These are phyloP conservation scores for Clarias fuscus DNA, from an alignment of 2,797 vertebrate species.

Conservation along the genomic window DNA sequence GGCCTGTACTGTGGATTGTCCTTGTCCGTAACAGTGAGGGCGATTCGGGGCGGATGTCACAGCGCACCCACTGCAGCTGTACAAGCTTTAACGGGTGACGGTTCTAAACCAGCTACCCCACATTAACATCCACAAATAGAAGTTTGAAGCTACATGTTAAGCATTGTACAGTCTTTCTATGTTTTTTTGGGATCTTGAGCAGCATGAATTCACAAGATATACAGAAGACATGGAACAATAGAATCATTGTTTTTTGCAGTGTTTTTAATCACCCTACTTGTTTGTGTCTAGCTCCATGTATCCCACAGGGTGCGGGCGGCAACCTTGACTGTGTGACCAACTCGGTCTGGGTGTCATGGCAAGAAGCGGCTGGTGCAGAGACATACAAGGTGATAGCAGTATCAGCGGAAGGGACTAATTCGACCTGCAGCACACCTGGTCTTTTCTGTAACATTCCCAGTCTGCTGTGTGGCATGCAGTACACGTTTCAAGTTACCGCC, in stretches of 20 bases:
- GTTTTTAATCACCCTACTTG: neutral
- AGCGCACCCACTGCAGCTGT: constrained; percentile 61
- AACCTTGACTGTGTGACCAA: constrained; percentile 74
- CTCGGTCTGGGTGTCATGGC: constrained; percentile 71
- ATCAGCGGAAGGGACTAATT: constrained; percentile 53
- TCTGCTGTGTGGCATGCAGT: constrained; percentile 70
- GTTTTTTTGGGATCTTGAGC: neutral
- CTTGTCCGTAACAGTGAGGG: constrained; percentile 67
- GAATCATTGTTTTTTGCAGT: neutral
- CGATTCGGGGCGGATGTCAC: constrained; percentile 64
- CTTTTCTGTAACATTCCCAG: constrained; percentile 65
- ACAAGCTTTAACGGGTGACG: constrained; percentile 66
- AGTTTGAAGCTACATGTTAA: neutral
- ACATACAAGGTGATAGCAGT: constrained; percentile 65
- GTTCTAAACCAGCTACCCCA: neutral
- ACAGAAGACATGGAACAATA: neutral
- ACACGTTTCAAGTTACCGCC: constrained; percentile 68
- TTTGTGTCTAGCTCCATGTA: constrained; percentile 71
- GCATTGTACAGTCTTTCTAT: neutral
- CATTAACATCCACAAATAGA: neutral
- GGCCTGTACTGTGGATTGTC: constrained; percentile 69
- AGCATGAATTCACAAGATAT: neutral
- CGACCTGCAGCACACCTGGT: constrained; percentile 58
- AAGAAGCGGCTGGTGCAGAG: constrained; percentile 61
- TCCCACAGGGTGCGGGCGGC: constrained; percentile 58